Evolutionary conservation across 2,888 invertebrate species (phyloP), one percentile per base, ranked within the genome.

Genomic region (Agriopis aurantiaria): DNA sequence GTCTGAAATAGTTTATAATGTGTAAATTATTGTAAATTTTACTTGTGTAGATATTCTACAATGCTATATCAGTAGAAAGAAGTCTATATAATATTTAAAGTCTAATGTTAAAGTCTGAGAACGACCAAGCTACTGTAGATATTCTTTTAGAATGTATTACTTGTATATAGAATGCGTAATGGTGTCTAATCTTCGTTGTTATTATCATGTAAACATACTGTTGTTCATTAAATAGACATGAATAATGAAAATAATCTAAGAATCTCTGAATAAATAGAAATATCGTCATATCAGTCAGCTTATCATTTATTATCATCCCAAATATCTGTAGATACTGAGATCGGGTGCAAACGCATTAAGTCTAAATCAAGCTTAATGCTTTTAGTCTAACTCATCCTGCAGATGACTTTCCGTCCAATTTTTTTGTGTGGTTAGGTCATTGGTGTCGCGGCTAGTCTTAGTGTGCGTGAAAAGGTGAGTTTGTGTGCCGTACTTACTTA

Each of bases 81-180:
- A 86, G 82, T 85, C 85, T 79, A 78, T 85, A 84, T 83, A 77
- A 77, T 76, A 74, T 85, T 85, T 81, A 80, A 75, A 76, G 82
- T 80, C 65, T 87, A 86, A 86, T 86, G 81, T 84, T 88, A 84
- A 93, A 93, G 93, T 93, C 93, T 93, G 94, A 93, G 86, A 91
- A 88, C 92, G 93, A 94, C 93, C 93, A 94, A 94, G 89, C 87
- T 88, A 85, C 82, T 91, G 91, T 93, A 91, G 86, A 89, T 89
- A 88, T 82, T 84, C 80, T 82, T 77, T 80, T 88, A 90, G 86
- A 55, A 75, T 80, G 82, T 90, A 89, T 85, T 33, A 33, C 33
- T 82, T 92, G 91, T 93, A 92, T 77, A 93, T 92, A 92, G 78
- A 75, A 77, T 79, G n/a, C 73, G 79, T 88, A 82, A 87, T 82